These are phyloP conservation scores for Myrmophylax atrothorax DNA, from an alignment of 2,113 vertebrate species.

Conservation along the genomic window DNA sequence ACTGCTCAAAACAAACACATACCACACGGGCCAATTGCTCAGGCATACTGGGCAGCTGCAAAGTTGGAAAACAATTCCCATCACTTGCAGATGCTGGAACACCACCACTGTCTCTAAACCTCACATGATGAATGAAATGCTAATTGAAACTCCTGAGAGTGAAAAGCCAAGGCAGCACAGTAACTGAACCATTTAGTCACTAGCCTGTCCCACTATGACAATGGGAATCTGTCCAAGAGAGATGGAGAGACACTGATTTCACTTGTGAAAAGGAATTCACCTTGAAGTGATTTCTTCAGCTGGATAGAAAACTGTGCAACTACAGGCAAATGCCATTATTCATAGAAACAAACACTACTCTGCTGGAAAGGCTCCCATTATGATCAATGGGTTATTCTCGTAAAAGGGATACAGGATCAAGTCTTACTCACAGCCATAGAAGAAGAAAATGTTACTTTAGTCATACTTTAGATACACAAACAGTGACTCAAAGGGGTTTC, in stretches of 20 bases:
- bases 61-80: background rate
- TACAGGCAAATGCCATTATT: background rate
- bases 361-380: background rate
- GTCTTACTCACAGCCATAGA: background rate
- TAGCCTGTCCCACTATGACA: fast-evolving
- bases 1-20: background rate
- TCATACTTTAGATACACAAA: background rate
- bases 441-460: background rate
- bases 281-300: background rate
- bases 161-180: background rate
- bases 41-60: background rate
- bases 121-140: background rate
- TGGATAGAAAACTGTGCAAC: background rate
- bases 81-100: background rate
- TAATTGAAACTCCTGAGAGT: background rate
- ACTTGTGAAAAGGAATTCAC: background rate
- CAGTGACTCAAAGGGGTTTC: background rate
- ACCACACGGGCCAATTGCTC: background rate
- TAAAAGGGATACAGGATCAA: background rate
- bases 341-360: background rate
- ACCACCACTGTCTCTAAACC: background rate
- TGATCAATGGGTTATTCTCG: background rate
- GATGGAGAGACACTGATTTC: background rate
- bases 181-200: background rate
- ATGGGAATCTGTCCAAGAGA: background rate